Percentiles rank a stretch among this genome's conserved stretches.
These are phyloP conservation scores for Anneissia japonica DNA, from an alignment of 35 echinoderm and acorn worm species.

Conservation along the genomic window DNA sequence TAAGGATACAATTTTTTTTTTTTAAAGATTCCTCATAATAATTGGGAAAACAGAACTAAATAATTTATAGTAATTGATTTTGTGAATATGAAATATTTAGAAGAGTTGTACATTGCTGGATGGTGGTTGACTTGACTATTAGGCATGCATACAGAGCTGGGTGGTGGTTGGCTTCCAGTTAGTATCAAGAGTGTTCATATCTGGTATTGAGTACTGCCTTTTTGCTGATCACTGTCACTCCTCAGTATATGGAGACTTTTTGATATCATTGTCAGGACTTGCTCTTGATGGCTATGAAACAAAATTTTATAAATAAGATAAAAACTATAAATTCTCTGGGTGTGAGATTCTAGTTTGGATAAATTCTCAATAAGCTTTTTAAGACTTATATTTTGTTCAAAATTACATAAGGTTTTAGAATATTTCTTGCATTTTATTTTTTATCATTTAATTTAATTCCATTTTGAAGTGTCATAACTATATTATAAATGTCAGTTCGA, in stretches of 20 bases:
- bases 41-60: background rate
- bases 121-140: background rate
- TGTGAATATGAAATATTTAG: no score
- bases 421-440: background rate
- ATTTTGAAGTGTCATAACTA: background rate
- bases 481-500: no score
- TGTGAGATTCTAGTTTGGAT: background rate
- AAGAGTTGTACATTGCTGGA: background rate
- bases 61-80: no score
- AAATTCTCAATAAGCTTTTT: background rate
- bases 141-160: background rate
- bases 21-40: background rate
- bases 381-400: background rate
- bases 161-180: background rate
- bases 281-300: background rate
- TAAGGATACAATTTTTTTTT: slow-evolving; percentile 17
- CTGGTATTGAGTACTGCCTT: background rate
- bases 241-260: background rate
- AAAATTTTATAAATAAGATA: background rate
- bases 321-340: background rate
- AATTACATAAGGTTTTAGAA: background rate
- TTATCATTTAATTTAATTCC: background rate
- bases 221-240: background rate
- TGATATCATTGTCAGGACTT: no score
- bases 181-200: background rate